Evolutionary conservation across 2,113 vertebrate genomes (phyloP).

Genomic region (Catharus bicknelli): DNA sequence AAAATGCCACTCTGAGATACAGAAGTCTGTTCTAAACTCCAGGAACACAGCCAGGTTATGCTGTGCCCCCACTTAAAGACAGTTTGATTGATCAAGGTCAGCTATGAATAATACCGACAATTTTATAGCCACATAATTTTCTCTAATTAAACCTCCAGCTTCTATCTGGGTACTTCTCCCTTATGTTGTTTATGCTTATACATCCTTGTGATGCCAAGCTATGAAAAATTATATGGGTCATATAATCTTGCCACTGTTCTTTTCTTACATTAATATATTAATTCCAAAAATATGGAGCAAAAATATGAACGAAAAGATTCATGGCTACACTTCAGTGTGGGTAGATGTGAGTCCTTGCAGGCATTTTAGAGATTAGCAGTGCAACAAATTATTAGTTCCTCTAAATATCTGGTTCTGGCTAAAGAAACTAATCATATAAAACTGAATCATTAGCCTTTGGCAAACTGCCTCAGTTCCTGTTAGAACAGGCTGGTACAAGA

Average conservation of each 20-base stretch:
- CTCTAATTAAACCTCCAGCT: conserved; percentile 23
- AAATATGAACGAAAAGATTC: neutral
- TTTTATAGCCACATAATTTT: conserved; percentile 31
- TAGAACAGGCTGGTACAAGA: neutral
- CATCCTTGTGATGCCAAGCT: neutral
- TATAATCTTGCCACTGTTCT: neutral
- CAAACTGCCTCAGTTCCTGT: conserved; percentile 8
- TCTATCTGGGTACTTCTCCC: neutral
- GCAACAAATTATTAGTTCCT: conserved; percentile 32
- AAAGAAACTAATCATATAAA: conserved; percentile 31
- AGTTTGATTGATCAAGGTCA: conserved; percentile 36
- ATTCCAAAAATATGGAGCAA: neutral
- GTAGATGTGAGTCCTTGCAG: neutral
- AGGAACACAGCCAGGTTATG: neutral
- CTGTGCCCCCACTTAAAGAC: neutral
- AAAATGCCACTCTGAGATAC: neutral
- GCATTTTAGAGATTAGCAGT: neutral
- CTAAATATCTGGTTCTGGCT: conserved; percentile 24
- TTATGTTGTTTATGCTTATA: conserved; percentile 37
- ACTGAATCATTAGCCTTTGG: conserved; percentile 25
- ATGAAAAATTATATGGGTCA: neutral
- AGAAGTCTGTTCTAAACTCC: neutral
- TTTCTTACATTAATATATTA: neutral
- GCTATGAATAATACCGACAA: neutral
- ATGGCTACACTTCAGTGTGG: neutral